These are phyloP conservation scores for Perca flavescens DNA, from an alignment of 2,113 vertebrate species.

Conservation along the genomic window DNA sequence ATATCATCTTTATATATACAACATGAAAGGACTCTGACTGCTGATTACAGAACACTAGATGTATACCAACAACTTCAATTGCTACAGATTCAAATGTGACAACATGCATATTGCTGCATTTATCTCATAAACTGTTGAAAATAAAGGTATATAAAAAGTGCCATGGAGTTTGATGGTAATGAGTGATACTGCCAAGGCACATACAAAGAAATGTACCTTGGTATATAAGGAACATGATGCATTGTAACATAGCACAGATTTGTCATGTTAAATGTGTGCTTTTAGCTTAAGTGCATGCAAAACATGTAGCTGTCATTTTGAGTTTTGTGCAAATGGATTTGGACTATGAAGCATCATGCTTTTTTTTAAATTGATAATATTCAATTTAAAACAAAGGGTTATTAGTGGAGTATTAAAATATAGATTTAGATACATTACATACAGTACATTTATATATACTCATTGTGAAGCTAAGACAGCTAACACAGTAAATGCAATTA, in stretches of 20 bases:
- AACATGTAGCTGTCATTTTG: background rate
- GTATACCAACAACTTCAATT: background rate
- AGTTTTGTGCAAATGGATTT: background rate
- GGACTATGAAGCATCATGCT: background rate
- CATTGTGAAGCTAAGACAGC: background rate
- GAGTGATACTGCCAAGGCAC: background rate
- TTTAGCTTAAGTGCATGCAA: slow-evolving; percentile 1
- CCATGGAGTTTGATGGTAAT: background rate
- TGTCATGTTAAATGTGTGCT: background rate
- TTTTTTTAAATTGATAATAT: background rate
- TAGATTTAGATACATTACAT: background rate
- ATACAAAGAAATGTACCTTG: background rate
- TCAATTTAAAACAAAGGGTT: background rate
- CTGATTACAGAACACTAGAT: background rate
- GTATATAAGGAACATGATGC: background rate
- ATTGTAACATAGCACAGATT: background rate
- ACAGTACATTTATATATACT: background rate
- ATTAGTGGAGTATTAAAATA: too few relatives aligned
- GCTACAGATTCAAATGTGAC: too few relatives aligned
- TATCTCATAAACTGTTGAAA: too few relatives aligned
- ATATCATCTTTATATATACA: background rate
- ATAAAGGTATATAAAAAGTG: background rate
- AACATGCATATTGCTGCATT: too few relatives aligned
- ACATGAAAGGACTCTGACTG: background rate
- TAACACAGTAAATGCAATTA: background rate